Evolutionary conservation across 2,113 vertebrate genomes (phyloP).

Genomic region (Onychorhynchus coronatus): DNA sequence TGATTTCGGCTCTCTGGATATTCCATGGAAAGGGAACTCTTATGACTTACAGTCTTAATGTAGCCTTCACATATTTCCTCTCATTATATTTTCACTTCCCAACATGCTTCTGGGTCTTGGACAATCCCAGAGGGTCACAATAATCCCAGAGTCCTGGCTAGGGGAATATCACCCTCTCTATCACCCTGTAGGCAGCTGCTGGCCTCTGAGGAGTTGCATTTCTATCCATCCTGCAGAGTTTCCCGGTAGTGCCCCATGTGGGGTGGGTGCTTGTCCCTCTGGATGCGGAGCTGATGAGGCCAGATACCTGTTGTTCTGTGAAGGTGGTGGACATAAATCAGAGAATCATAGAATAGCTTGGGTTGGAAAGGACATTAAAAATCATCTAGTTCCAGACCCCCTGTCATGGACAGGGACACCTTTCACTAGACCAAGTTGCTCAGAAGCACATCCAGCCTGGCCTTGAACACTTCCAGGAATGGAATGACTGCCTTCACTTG

Average conservation of each 20-base stretch:
- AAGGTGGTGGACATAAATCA: neutral
- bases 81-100: neutral
- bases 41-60: neutral
- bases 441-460: neutral
- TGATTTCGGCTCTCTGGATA: neutral
- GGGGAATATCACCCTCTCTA: neutral
- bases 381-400: neutral
- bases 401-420: neutral
- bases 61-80: neutral
- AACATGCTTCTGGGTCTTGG: neutral
- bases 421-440: neutral
- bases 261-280: neutral
- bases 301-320: neutral
- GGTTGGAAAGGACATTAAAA: neutral
- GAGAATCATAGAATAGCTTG: neutral
- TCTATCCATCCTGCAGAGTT: neutral
- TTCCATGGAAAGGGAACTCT: neutral
- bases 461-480: neutral
- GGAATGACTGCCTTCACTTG: neutral
- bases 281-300: neutral
- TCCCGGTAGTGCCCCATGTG: neutral
- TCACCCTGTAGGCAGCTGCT: neutral
- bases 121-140: neutral
- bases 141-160: neutral
- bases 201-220: neutral